phyloP scores from a whole-genome alignment of 2,888 invertebrate genomes.

The Alentia gelatinosa region DNA sequence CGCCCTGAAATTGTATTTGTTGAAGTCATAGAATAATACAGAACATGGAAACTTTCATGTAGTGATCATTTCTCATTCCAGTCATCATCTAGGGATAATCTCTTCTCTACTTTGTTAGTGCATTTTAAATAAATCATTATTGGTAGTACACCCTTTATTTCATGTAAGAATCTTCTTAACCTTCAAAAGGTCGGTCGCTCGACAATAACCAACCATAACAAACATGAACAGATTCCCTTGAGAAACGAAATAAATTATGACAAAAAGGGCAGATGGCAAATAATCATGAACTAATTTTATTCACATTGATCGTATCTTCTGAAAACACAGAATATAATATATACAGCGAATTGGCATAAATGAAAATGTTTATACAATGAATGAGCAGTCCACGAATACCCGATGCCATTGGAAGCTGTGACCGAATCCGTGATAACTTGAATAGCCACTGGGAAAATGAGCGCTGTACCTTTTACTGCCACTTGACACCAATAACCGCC shows the following conservation, averaged over 20 bases:
- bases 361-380: constrained; percentile 48
- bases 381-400: constrained; percentile 18
- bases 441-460: background rate
- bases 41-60: too few species aligned
- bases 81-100: too few species aligned
- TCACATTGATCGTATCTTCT: constrained; percentile 8
- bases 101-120: too few species aligned
- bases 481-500: background rate
- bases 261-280: background rate
- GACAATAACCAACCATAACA: too few species aligned
- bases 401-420: background rate
- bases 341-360: constrained; percentile 13
- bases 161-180: too few species aligned
- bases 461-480: background rate
- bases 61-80: too few species aligned
- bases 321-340: constrained; percentile 33
- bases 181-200: too few species aligned
- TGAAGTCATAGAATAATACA: too few species aligned
- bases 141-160: too few species aligned
- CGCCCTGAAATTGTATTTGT: too few species aligned
- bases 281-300: constrained; percentile 30
- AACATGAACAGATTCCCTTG: too few species aligned
- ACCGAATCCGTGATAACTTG: background rate
- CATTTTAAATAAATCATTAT: too few species aligned
- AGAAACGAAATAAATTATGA: background rate